phyloP scores from a whole-genome alignment of 2,113 vertebrate species.

The Barbus barbus region DNA sequence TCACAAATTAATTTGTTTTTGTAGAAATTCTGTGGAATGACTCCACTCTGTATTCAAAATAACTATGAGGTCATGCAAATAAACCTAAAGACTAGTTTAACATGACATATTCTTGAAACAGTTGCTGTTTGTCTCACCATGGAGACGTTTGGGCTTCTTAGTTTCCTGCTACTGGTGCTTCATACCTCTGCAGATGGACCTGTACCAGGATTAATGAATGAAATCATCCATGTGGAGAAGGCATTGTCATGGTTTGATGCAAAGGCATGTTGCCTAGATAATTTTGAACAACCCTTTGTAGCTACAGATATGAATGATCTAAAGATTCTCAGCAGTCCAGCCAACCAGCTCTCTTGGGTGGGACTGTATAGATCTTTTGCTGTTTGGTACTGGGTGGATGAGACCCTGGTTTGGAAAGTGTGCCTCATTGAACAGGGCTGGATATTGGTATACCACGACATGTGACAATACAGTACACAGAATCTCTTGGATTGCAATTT shows the following conservation, averaged over 20 bases:
- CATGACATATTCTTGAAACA: not conserved
- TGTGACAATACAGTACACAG: too few species aligned
- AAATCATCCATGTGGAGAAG: conserved; percentile 9
- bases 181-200: not conserved
- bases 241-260: not conserved
- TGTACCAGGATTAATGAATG: not conserved
- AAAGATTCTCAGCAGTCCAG: not conserved
- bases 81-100: not conserved
- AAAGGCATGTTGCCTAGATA: not conserved
- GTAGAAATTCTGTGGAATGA: too few species aligned
- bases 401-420: conserved; percentile 14
- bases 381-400: not conserved
- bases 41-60: not conserved
- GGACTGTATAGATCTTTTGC: accelerated
- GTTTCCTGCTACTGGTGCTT: not conserved
- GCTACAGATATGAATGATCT: not conserved
- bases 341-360: not conserved
- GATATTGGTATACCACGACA: not conserved
- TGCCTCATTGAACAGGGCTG: not conserved
- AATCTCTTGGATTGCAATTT: too few species aligned
- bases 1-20: too few species aligned
- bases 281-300: not conserved
- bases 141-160: conserved; percentile 5
- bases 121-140: not conserved
- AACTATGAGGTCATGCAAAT: not conserved